These are phyloP conservation scores for Ifrita kowaldi DNA, from an alignment of 2,113 vertebrate species.

Conservation along the genomic window DNA sequence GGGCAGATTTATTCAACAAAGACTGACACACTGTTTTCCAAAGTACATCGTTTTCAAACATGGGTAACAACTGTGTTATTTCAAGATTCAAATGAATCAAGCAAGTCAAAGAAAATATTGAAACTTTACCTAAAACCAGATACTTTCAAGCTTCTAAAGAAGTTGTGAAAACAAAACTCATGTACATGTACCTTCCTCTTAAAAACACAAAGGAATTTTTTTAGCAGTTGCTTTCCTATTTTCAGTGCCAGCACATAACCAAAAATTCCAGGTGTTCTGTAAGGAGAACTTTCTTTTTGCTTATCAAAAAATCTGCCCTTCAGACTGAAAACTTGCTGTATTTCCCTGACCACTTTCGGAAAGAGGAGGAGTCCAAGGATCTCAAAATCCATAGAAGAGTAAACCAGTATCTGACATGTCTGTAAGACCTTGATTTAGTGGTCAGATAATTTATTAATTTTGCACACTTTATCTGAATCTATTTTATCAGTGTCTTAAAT, in stretches of 20 bases:
- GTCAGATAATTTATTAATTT: neutral
- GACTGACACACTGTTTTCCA: neutral
- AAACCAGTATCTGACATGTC: neutral
- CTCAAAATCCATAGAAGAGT: neutral
- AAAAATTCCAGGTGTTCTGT: neutral
- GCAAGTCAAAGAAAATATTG: neutral
- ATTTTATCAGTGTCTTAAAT: neutral
- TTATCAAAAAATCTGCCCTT: neutral
- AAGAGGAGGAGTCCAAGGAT: neutral
- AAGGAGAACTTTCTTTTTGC: neutral
- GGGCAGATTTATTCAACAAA: neutral
- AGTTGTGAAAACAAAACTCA: neutral
- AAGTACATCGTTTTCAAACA: neutral
- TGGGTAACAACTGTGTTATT: neutral
- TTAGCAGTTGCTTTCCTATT: neutral
- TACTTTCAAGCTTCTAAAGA: neutral
- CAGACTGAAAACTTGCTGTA: neutral
- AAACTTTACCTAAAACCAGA: neutral
- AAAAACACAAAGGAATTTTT: neutral
- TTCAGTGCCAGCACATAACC: neutral
- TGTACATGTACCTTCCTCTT: neutral
- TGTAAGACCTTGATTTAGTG: neutral
- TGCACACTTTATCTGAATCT: neutral
- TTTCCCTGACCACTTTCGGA: neutral
- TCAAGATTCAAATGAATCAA: neutral